Percentiles rank a stretch among this genome's conserved stretches.
Evolutionary conservation across 2,113 vertebrate species (phyloP).

Genomic region (Apodemus speciosus): DNA sequence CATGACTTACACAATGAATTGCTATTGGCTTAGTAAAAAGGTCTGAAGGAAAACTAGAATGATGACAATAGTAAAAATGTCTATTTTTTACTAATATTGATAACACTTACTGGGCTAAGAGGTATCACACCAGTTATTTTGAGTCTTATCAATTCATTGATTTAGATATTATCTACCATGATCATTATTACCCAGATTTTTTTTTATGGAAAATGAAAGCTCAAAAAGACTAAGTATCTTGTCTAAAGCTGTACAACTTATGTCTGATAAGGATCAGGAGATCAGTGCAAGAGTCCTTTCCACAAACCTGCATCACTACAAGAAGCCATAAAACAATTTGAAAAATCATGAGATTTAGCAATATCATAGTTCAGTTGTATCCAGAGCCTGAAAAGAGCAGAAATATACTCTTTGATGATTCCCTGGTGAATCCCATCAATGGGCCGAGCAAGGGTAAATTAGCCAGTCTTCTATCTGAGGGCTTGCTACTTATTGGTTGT

Average conservation of each 20-base stretch:
- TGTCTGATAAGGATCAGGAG: not conserved
- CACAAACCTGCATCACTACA: not conserved
- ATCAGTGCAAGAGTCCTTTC: not conserved
- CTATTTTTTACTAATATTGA: not conserved
- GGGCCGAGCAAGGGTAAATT: conserved; percentile 8
- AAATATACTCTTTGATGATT: not conserved
- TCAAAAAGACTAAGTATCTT: conserved; percentile 8
- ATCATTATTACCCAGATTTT: conserved; percentile 14
- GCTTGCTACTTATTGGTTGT: not conserved
- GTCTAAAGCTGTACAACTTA: not conserved
- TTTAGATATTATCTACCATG: not conserved
- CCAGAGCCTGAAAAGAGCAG: not conserved
- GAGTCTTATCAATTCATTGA: not conserved
- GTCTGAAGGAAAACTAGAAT: conserved; percentile 12
- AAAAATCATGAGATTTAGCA: not conserved
- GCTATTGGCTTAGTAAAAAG: not conserved
- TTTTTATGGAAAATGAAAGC: conserved; percentile 29
- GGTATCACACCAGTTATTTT: not conserved
- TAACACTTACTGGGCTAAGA: conserved; percentile 15
- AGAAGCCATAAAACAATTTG: not conserved
- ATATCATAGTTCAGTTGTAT: conserved; percentile 1
- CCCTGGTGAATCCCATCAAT: conserved; percentile 26
- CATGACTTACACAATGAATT: not conserved
- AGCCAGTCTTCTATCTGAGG: not conserved
- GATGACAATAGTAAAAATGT: not conserved